A percentile compares a stretch with the other conserved stretches of the same genome.
phyloP scores from a whole-genome alignment of 2,113 vertebrate species.

The Recurvirostra avosetta region DNA sequence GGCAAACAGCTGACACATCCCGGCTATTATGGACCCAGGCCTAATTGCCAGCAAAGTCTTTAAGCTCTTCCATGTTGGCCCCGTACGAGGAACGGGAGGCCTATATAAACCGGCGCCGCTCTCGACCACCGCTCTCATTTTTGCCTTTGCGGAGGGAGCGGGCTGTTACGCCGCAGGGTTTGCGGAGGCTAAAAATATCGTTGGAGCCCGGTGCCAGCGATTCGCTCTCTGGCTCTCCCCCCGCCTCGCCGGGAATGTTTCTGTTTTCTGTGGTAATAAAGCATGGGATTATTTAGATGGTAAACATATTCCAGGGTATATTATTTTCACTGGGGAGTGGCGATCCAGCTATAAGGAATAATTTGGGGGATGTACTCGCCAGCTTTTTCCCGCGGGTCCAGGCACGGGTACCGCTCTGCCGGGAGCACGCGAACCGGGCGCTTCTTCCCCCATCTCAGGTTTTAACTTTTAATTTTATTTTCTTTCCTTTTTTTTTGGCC shows the following conservation, averaged over 20 bases:
- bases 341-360: not conserved
- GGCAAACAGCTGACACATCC: constrained; percentile 83
- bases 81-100: constrained; percentile 52
- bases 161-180: constrained; percentile 42
- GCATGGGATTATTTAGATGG: constrained; percentile 48
- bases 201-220: constrained; percentile 34
- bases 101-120: not conserved
- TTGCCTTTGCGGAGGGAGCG: not conserved
- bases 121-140: constrained; percentile 32
- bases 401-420: not conserved
- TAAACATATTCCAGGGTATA: not conserved
- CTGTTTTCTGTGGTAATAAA: constrained; percentile 71
- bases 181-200: constrained; percentile 59
- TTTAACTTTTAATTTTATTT: not conserved
- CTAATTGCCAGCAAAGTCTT: constrained; percentile 75
- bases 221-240: not conserved
- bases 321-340: not conserved
- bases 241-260: constrained; percentile 57
- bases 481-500: not conserved
- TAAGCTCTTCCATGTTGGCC: constrained; percentile 68
- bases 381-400: not conserved
- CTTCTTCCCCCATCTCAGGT: not conserved
- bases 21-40: constrained; percentile 74
- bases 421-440: accelerated
- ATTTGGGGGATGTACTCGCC: not conserved